Base-by-base conservation (phyloP, 2,797 vertebrate genomes). In the Orientallactaga sibirica region DNA sequence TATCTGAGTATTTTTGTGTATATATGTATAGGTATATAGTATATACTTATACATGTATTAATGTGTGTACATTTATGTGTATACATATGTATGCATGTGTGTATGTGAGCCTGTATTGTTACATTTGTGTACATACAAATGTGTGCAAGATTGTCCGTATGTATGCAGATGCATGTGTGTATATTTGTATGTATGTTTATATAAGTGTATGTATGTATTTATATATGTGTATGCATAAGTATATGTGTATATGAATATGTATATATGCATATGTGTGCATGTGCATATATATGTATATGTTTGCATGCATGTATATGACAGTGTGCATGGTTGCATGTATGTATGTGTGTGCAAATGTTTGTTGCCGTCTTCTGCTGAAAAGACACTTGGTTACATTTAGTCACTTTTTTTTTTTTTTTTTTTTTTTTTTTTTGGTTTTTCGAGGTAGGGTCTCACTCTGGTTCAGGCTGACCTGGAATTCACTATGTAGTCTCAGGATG, bases 301-400 rank as follows among this genome's bases (percentile, higher is more conserved):
- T 24, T 61, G 27, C 48, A 25, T 27, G 14, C 55, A 58, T 48
- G 25, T 76, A 43, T 18, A 0, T 58, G 66, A 10, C 11, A 12
- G 2, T 16, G 3, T 16, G 22, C 16, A 66, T 14, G 7, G 6
- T 12, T 2, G 5, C 9, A 11, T 11, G 7, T 4, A 5, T 12
- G 3, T 2, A 3, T 27, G 1, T 61, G 48, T 19, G 11, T 48
- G 11, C 52, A 16, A 68, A 20, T 33, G 62, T 7, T 2, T 70
- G 27, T 25, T 14, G 7, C 0, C 5, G 79, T 22, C 52, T 5
- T 73, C 2, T 62, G 41, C 71, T 24, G 41, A 3, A 61, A 62
- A 41, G 10, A 78, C 11, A 76, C 3, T 41, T 77, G 29, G 10
- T 64, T 93, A 64, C 1, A 64, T 7, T 84, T 2, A 73, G 18